These are phyloP conservation scores for Acromyrmex charruanus DNA, from an alignment of 1,140 invertebrate genomes.

Conservation along the genomic window DNA sequence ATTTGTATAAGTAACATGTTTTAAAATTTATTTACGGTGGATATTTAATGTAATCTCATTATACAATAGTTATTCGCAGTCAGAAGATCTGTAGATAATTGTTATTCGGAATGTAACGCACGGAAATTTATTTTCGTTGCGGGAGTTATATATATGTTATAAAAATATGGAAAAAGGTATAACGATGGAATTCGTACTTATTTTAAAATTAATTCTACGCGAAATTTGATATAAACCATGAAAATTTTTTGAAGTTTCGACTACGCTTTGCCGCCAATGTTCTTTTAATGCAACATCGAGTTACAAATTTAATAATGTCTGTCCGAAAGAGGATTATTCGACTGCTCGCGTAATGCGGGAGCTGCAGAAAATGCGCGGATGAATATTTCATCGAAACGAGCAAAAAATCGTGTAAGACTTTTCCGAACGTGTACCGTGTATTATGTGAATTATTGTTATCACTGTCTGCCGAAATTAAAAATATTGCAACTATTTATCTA, in stretches of 20 bases:
- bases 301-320: constrained; percentile 54
- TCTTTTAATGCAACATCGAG: constrained; percentile 44
- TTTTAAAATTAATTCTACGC: constrained; percentile 39
- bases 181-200: constrained; percentile 27
- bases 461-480: background rate
- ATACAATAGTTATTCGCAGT: background rate
- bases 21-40: constrained; percentile 5
- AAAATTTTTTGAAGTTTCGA: constrained; percentile 41
- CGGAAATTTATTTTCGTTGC: background rate
- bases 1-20: background rate
- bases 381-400: constrained; percentile 31
- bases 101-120: background rate
- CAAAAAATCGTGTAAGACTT: constrained; percentile 21
- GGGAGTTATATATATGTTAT: background rate
- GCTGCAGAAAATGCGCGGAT: constrained; percentile 11
- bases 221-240: constrained; percentile 47
- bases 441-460: constrained; percentile 18
- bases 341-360: constrained; percentile 17
- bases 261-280: constrained; percentile 16
- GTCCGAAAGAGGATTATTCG: constrained; percentile 46
- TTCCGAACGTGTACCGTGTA: background rate
- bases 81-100: background rate
- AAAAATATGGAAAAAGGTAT: constrained; percentile 15
- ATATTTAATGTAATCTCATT: background rate
- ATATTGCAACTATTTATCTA: background rate